Evolutionary conservation across 2,113 vertebrate species (phyloP).

Genomic region (Syngnathus scovelli): DNA sequence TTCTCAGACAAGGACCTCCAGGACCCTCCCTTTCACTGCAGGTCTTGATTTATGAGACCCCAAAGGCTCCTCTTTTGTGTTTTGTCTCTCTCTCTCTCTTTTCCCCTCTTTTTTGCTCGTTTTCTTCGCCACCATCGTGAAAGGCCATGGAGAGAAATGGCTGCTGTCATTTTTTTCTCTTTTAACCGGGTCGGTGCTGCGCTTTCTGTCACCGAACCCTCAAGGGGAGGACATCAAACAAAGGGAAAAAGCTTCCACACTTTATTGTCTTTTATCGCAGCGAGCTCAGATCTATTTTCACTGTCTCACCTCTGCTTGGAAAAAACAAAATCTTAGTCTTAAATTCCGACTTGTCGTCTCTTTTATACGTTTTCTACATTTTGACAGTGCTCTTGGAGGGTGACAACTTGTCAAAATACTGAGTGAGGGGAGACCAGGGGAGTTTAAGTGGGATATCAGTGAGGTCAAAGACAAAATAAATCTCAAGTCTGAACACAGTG

Average conservation of each 20-base stretch:
- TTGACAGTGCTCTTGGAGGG: conserved; percentile 50
- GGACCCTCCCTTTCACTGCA: conserved; percentile 48
- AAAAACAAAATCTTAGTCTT: conserved; percentile 21
- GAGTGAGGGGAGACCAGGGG: conserved; percentile 13
- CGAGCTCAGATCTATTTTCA: conserved; percentile 57
- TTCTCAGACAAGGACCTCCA: conserved; percentile 49
- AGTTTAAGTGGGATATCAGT: neutral
- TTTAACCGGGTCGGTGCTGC: conserved; percentile 57
- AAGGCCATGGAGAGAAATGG: conserved; percentile 59
- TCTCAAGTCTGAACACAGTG: conserved; percentile 21
- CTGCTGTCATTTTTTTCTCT: conserved; percentile 63
- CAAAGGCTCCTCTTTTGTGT: conserved; percentile 35
- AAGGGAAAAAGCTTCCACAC: conserved; percentile 61
- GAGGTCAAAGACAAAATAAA: conserved; percentile 8
- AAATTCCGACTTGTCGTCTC: conserved; percentile 43
- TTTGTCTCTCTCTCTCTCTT: conserved; percentile 14
- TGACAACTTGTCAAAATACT: conserved; percentile 46
- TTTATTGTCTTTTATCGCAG: conserved; percentile 66
- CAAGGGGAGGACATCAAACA: conserved; percentile 59
- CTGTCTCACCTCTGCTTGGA: conserved; percentile 26
- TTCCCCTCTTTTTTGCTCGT: conserved; percentile 10
- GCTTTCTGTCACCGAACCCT: conserved; percentile 53
- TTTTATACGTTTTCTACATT: conserved; percentile 55
- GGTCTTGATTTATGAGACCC: conserved; percentile 62
- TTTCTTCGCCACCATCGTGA: conserved; percentile 26